Evolutionary conservation across 37 sponge, comb jelly and placozoan species (phyloP), one percentile per base, ranked within the genome.

Genomic region (Corticium candelabrum): DNA sequence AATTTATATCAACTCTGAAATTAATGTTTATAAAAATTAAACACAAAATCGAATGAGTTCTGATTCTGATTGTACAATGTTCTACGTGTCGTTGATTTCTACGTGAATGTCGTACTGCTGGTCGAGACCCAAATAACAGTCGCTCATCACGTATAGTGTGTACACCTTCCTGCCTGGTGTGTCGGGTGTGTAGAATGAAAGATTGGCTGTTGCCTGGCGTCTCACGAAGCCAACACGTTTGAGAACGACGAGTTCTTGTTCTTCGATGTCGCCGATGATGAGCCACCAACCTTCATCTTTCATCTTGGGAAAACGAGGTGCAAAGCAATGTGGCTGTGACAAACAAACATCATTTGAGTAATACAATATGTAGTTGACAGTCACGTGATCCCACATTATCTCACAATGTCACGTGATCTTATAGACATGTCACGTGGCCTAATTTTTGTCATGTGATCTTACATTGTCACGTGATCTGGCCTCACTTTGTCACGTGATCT

Each of bases 271-370:
- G 3, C 99, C 99, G 15, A 97, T 40, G 4, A 90, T 37, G 7
- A 97, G 50, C 89, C 89, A 97, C 99, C 99, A 97, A 1, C 94
- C 92, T 77, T 97, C 99, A 57, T 93, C 92, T 73, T 94, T 93
- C 3, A 87, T 68, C 50, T 97, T 97, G 30, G 89, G 87, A 57
- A 93, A 97, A 4, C 78, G 75, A 0, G 94, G 99, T 50, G 90
- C 11, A n/a, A n/a, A n/a, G n/a, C n/a, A n/a, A n/a, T n/a, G n/a
- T n/a, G n/a, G n/a, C n/a, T n/a, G n/a, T n/a, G n/a, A n/a, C n/a
- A n/a, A n/a, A n/a, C n/a, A n/a, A n/a, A n/a, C n/a, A n/a, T n/a
- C n/a, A n/a, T n/a, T n/a, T n/a, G n/a, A n/a, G n/a, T n/a, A n/a
- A n/a, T n/a, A n/a, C n/a, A n/a, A n/a, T n/a, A n/a, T n/a, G n/a